Evolutionary conservation across 2,113 vertebrate species (phyloP), one percentile per base, ranked within the genome.

Genomic region (Echinops telfairi): DNA sequence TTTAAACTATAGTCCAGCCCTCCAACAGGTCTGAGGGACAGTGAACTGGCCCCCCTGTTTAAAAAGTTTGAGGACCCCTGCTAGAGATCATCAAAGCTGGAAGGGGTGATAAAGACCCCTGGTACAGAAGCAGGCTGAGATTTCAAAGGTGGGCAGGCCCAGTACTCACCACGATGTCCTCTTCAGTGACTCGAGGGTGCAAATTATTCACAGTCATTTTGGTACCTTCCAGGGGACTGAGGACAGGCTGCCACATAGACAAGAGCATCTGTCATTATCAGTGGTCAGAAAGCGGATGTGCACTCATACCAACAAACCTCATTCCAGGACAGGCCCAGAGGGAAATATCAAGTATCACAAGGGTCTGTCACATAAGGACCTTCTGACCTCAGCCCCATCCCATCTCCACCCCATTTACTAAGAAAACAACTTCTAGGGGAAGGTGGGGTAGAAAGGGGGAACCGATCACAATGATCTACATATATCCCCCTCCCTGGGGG

Each of bases 171-270:
- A 99, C 99, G 82, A 99, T 99, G 97, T 99, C 99, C 94, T 99
- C 99, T 94, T 99, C 99, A 0, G 99, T 99, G 95, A 99, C 99
- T 33, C 99, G 98, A 38, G 99, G 99, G 93, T 99, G 99, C 92
- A 99, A 98, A 96, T 99, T 99, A 97, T 99, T 99, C 93, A 99
- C 99, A 0, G 99, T 99, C 98, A 99, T 99, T 98, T 99, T 99
- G 47, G 99, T 99, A 84, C 99, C 99, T 97, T 99, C 99, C 97
- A 99, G 95, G 31, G 99, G 99, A 96, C 99, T 99, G 95, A 99
- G 98, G 0, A 97, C 94, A 80, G 98, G 98, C 99, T 99, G 95
- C n/a, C 86, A 96, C 22, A 96, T 38, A 81, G 96, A 97, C 60
- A 91, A 88, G 23, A 96, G 82, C 0, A 1, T 53, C n/a, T n/a